Conservation (phyloP, 2,113 vertebrate species). For the Mormyrus iriodes region DNA sequence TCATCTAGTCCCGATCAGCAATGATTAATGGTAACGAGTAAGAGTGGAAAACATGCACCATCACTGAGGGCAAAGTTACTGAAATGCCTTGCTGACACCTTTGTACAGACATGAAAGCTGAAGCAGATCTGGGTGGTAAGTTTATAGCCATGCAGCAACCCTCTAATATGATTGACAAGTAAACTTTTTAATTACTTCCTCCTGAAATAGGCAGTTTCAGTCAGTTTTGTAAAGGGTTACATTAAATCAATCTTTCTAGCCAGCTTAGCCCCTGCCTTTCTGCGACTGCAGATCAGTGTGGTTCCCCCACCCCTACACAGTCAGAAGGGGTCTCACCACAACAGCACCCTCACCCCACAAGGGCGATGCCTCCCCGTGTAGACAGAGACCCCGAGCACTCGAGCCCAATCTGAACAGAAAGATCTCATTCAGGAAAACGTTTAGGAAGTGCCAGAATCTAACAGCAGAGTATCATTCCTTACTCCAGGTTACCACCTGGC, state of each 20-base stretch:
- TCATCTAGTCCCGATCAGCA: not conserved
- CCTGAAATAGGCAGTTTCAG: not conserved
- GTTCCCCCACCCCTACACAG: not conserved
- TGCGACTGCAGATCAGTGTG: not conserved
- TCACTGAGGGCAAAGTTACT: not conserved
- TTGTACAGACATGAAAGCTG: not conserved
- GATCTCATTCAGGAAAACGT: conserved; percentile 43
- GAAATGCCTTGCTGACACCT: not conserved
- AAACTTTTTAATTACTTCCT: not conserved
- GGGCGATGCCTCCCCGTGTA: not conserved
- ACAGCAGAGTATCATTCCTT: no score
- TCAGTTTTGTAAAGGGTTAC: not conserved
- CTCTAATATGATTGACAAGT: not conserved
- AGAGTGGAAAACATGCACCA: not conserved
- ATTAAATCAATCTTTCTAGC: not conserved
- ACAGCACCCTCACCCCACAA: not conserved
- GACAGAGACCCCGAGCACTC: not conserved
- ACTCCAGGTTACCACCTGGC: not conserved
- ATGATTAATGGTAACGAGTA: not conserved
- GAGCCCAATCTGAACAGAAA: not conserved
- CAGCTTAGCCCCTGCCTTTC: not conserved
- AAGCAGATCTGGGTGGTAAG: not conserved
- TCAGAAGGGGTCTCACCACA: not conserved
- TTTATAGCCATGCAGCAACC: no score
- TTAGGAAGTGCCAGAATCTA: conserved; percentile 48